These are phyloP conservation scores for Todiramphus saurophagus DNA, from an alignment of 2,113 vertebrate genomes.

Conservation along the genomic window DNA sequence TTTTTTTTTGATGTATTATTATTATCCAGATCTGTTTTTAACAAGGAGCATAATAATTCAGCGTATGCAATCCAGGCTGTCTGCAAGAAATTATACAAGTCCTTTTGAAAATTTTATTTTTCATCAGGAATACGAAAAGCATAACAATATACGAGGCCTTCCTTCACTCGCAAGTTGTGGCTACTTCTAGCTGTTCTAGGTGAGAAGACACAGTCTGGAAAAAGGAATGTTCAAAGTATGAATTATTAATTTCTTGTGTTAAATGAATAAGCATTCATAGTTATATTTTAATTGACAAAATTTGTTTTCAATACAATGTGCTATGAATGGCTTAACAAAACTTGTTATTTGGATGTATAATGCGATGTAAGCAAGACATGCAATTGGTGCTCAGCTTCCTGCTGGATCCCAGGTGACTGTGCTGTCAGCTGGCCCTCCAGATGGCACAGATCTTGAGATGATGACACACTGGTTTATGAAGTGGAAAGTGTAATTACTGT, in stretches of 20 bases:
- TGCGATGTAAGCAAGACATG: background rate
- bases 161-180: background rate
- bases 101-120: background rate
- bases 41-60: background rate
- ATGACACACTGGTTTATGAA: background rate
- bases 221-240: background rate
- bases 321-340: background rate
- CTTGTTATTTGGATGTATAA: background rate
- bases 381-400: background rate
- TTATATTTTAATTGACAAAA: background rate
- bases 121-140: background rate
- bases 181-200: background rate
- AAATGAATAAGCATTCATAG: background rate
- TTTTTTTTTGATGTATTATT: background rate
- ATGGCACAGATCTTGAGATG: constrained; percentile 27
- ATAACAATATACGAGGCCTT: background rate
- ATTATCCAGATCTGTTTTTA: background rate
- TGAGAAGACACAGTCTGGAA: background rate
- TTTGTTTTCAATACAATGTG: background rate
- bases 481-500: constrained; percentile 44
- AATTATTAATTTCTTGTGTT: constrained; percentile 8
- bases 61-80: background rate
- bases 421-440: constrained; percentile 42
- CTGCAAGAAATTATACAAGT: fast-evolving
- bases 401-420: background rate